These are phyloP conservation scores for Onchidella celtica DNA, from an alignment of 2,888 invertebrate species.

Conservation along the genomic window DNA sequence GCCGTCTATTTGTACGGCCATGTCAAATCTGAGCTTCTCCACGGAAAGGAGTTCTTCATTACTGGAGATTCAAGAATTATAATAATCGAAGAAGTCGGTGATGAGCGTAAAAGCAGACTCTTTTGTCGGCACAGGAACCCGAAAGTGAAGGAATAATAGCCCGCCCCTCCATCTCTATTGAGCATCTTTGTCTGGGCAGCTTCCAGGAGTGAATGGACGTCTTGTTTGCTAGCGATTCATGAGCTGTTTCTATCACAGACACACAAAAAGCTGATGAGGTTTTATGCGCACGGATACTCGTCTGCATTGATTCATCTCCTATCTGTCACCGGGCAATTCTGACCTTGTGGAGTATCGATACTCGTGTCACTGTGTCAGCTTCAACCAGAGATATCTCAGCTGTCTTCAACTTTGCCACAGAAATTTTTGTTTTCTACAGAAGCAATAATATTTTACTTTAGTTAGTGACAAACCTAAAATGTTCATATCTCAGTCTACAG, in stretches of 20 bases:
- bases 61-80: slow-evolving; percentile 55
- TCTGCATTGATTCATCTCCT: slow-evolving; percentile 13
- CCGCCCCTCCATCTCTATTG: slow-evolving; percentile 27
- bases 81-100: slow-evolving; percentile 56
- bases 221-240: slow-evolving; percentile 56
- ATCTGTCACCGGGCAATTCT: neutral
- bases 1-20: neutral
- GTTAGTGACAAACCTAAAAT: no score
- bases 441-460: no score
- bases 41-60: slow-evolving; percentile 50
- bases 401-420: no score
- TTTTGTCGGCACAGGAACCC: slow-evolving; percentile 50
- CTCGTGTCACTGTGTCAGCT: no score
- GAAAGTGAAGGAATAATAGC: slow-evolving; percentile 47
- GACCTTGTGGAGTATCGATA: slow-evolving; percentile 28
- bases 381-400: no score
- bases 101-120: slow-evolving; percentile 55
- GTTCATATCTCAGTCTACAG: no score
- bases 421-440: no score
- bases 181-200: slow-evolving; percentile 43
- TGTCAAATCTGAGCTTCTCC: neutral
- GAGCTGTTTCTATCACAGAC: slow-evolving; percentile 57
- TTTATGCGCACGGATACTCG: slow-evolving; percentile 45
- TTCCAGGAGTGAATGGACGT: slow-evolving; percentile 49
- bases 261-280: slow-evolving; percentile 58